phyloP scores from a whole-genome alignment of 2,888 invertebrate genomes.

The Diarsia mendica region DNA sequence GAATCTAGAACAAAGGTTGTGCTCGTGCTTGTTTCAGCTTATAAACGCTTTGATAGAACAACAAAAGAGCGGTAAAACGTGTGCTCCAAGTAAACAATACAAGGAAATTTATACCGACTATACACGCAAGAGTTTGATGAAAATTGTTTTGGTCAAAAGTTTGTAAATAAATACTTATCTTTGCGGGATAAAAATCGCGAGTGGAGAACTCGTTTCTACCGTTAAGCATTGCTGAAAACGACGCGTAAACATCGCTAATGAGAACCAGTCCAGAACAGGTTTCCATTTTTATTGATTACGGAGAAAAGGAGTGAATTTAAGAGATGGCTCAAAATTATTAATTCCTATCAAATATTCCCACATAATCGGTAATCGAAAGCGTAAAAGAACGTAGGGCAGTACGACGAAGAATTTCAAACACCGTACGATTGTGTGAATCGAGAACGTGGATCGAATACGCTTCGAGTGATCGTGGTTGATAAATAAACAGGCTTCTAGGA shows the following conservation, averaged over 20 bases:
- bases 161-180: slow-evolving; percentile 81
- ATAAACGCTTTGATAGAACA: slow-evolving; percentile 70
- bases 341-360: slow-evolving; percentile 58
- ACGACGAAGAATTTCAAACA: slow-evolving; percentile 81
- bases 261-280: slow-evolving; percentile 79
- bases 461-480: slow-evolving; percentile 80
- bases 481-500: slow-evolving; percentile 83
- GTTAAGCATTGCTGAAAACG: slow-evolving; percentile 84
- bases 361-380: slow-evolving; percentile 69
- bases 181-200: slow-evolving; percentile 75
- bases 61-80: slow-evolving; percentile 75
- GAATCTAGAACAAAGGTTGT: slow-evolving; percentile 61
- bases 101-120: slow-evolving; percentile 70
- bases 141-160: slow-evolving; percentile 70
- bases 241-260: slow-evolving; percentile 77
- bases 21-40: slow-evolving; percentile 62
- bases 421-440: slow-evolving; percentile 87
- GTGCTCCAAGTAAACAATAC: slow-evolving; percentile 74
- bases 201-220: slow-evolving; percentile 85
- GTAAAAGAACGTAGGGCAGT: slow-evolving; percentile 78
- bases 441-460: slow-evolving; percentile 87
- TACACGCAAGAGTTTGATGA: slow-evolving; percentile 52
- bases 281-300: slow-evolving; percentile 72
- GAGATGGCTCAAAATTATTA: slow-evolving; percentile 51
- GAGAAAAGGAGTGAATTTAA: slow-evolving; percentile 66